Evolutionary conservation across 2,113 vertebrate genomes (phyloP), one percentile per base, ranked within the genome.

Genomic region (Phalacrocorax carbo): DNA sequence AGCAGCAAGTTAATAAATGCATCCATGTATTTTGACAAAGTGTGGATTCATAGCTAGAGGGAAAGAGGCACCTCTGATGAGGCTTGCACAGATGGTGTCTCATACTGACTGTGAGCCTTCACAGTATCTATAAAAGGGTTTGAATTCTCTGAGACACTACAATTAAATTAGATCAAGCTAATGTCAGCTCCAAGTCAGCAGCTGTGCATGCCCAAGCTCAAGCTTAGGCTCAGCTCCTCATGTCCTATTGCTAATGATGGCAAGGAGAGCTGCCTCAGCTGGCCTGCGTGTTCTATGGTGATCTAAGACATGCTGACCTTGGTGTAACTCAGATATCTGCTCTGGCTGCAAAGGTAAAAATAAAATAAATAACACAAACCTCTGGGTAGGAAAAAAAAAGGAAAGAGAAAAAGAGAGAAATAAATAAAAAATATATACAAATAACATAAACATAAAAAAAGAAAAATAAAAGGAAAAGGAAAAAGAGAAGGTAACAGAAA

Each of bases 401-500:
- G 44, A 46, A 46, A n/a, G 55, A 46, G 7, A 15, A 57, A 46
- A 46, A n/a, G 55, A 46, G 7, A 15, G 48, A 55, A 23, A 13
- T 19, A 32, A 13, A 32, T 32, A 13, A 34, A 13, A 58, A 34
- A 8, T 32, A 57, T 44, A 20, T 7, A 34, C 13, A 57, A 57
- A 57, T 16, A 54, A 54, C 27, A 57, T 19, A 19, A 57, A 17
- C 30, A 55, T 19, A 11, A 46, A 11, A 49, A 15, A 3, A 12
- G 12, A 1, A 15, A 34, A 15, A 15, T 3, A 2, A 11, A 34
- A 61, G 18, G 3, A 4, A 16, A 16, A 13, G 9, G 10, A 13
- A 5, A 15, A 7, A 13, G 4, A 13, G 13, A 27, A 21, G 5
- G 9, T 38, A 54, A 42, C 40, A 12, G 12, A 1, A 15, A 34